Conservation (phyloP, 2,888 invertebrate genomes). For the Chorisops tibialis region DNA sequence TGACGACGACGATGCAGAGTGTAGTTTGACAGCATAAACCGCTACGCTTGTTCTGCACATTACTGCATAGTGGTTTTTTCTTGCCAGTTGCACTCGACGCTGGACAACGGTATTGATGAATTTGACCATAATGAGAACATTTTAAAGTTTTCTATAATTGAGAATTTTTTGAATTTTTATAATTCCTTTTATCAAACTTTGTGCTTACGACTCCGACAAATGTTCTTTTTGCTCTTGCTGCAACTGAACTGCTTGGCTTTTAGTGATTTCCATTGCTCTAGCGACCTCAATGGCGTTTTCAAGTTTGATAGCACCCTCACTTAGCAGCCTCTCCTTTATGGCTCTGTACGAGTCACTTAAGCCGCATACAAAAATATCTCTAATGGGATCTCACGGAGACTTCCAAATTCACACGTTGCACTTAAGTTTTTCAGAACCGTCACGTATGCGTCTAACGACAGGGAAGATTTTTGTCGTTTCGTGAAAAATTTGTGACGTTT, state of each 20-base stretch:
- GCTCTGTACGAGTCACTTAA: slow-evolving; percentile 24
- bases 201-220: too few species aligned
- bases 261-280: slow-evolving; percentile 29
- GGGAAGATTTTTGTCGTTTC: background rate
- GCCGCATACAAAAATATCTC: slow-evolving; percentile 9
- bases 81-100: too few species aligned
- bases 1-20: too few species aligned
- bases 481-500: slow-evolving; percentile 29
- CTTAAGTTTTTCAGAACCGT: slow-evolving; percentile 31
- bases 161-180: too few species aligned
- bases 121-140: too few species aligned
- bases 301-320: slow-evolving; percentile 30
- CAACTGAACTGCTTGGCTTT: slow-evolving; percentile 28
- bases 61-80: too few species aligned
- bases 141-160: too few species aligned
- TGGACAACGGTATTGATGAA: too few species aligned
- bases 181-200: too few species aligned
- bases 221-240: too few species aligned
- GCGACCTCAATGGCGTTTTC: slow-evolving; percentile 30
- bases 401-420: slow-evolving; percentile 31
- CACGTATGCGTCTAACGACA: slow-evolving; percentile 13
- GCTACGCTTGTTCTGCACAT: too few species aligned
- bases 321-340: slow-evolving; percentile 33
- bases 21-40: too few species aligned
- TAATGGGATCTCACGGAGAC: slow-evolving; percentile 29